Conservation (phyloP, 53 echinoderm and acorn worm genomes). For the Pentamera pediparva region DNA sequence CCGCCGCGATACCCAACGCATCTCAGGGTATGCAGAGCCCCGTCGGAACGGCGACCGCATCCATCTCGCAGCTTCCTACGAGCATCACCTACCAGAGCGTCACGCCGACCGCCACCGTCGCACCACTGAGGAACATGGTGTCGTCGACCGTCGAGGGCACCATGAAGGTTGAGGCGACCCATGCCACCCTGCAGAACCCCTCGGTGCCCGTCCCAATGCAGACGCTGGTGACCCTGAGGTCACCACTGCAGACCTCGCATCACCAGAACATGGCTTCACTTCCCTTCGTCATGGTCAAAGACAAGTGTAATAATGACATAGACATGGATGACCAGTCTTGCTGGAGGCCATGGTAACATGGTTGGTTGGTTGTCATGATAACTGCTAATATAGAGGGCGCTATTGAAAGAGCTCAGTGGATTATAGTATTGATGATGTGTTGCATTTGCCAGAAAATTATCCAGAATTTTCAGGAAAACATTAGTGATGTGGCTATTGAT, state of each 20-base stretch:
- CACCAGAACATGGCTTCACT: neutral
- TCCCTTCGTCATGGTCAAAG: neutral
- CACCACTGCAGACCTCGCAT: constrained; percentile 19
- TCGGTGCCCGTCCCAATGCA: neutral
- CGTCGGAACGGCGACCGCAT: constrained; percentile 20
- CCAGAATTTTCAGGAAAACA: too few species aligned
- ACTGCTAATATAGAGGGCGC: too few species aligned
- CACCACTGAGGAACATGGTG: constrained; percentile 2
- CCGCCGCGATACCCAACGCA: constrained; percentile 22
- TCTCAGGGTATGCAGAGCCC: constrained; percentile 40
- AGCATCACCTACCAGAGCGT: constrained; percentile 9
- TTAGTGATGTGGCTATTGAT: too few species aligned
- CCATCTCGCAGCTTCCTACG: neutral
- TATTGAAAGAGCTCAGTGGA: too few species aligned
- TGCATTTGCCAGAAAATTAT: too few species aligned
- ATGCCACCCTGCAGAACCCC: neutral
- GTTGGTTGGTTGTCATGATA: too few species aligned
- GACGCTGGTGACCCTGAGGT: constrained; percentile 11
- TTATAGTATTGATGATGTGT: too few species aligned
- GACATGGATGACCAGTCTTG: constrained; percentile 10
- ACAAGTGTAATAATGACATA: constrained; percentile 10
- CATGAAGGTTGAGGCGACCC: neutral
- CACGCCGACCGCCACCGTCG: constrained; percentile 16
- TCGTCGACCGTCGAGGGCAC: neutral
- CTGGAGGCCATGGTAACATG: constrained; percentile 20